These are phyloP conservation scores for Dolichoris vasculosae DNA, from an alignment of 1,140 invertebrate species.

Conservation along the genomic window DNA sequence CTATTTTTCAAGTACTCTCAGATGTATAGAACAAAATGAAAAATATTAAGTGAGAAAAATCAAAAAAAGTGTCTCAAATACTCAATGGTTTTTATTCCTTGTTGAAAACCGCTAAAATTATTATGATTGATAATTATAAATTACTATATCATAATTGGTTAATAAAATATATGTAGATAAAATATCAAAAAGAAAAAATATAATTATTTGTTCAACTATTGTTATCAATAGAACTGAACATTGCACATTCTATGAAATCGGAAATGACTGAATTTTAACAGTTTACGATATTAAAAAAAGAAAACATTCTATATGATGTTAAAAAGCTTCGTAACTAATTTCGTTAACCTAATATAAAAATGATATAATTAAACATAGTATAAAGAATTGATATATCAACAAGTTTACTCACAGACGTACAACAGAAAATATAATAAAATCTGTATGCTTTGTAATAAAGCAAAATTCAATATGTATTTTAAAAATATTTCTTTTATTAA, in stretches of 20 bases:
- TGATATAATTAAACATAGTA: background rate
- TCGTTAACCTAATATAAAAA: background rate
- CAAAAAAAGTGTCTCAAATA: background rate
- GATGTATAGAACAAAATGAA: background rate
- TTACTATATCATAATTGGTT: conserved; percentile 4
- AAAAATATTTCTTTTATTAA: background rate
- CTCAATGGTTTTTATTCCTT: conserved; percentile 18
- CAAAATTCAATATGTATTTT: background rate
- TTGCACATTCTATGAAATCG: conserved; percentile 22
- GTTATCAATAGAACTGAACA: conserved; percentile 18
- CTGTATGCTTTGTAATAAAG: background rate
- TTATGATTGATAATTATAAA: conserved; percentile 11
- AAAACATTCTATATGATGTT: background rate
- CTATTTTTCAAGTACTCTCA: conserved; percentile 41
- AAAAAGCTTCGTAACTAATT: background rate
- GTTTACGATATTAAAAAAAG: background rate
- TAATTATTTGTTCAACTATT: conserved; percentile 31
- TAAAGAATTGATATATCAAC: too few relatives aligned
- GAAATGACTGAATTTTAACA: conserved; percentile 7
- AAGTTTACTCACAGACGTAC: background rate
- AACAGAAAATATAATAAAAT: background rate
- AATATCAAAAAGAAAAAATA: conserved; percentile 7
- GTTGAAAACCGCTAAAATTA: conserved; percentile 17
- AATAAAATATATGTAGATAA: background rate
- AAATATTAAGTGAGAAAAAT: conserved; percentile 34